Conservation (phyloP, 2,888 invertebrate species). For the Tipula lateralis region DNA sequence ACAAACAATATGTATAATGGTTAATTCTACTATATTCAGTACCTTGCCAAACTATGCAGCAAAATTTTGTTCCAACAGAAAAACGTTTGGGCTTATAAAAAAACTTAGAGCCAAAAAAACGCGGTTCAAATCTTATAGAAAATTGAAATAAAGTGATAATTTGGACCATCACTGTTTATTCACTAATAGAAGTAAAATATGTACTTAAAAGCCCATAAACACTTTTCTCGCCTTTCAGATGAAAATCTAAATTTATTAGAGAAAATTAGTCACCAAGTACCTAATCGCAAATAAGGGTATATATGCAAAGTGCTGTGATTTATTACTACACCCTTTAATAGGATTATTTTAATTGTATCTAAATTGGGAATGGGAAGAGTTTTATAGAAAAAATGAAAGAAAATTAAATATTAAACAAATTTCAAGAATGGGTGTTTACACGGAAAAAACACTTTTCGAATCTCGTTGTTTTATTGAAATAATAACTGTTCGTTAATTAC, state of each 20-base stretch:
- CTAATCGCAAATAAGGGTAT: neutral
- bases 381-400: neutral
- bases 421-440: neutral
- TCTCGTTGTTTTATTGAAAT: neutral
- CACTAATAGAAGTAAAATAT: neutral
- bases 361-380: neutral
- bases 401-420: too few relatives aligned
- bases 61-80: too few relatives aligned
- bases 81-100: too few relatives aligned
- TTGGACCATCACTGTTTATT: too few relatives aligned
- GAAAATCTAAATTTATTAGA: neutral
- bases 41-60: too few relatives aligned
- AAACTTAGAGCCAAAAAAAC: too few relatives aligned
- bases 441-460: neutral
- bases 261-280: neutral
- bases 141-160: too few relatives aligned
- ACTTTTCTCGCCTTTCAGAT: neutral
- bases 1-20: too few relatives aligned
- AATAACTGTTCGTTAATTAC: neutral
- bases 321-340: neutral
- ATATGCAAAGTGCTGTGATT: neutral
- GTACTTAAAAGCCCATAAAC: neutral
- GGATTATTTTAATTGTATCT: neutral
- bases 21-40: too few relatives aligned
- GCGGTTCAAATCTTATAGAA: too few relatives aligned